Base-by-base conservation (phyloP, 2,797 vertebrate genomes). In the Paramormyrops hopkinsi region DNA sequence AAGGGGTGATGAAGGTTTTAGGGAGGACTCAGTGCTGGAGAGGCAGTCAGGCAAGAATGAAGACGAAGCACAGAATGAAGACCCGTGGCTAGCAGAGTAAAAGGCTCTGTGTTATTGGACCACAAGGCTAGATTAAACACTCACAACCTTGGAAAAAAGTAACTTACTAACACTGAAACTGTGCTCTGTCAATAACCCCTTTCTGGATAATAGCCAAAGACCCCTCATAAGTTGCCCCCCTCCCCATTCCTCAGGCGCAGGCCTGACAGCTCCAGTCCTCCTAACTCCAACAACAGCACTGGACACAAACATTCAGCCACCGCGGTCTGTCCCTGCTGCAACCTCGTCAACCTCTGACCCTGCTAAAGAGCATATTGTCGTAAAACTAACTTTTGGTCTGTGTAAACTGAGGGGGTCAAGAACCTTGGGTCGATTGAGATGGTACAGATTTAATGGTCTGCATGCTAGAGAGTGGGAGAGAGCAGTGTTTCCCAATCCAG, bases 351-450 rank as follows among this genome's bases (percentile, higher is more conserved):
- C 95, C 94, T 94, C 88, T 93, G 93, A 95, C 95, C 94, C 90
- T 50, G 94, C 94, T 93, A 94, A 69, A 96, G 95, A 95, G 94
- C 94, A 93, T 88, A 93, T 94, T 95, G 95, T 96, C 95, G 95
- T 94, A 95, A 89, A 93, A 89, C 89, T 94, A 94, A 94, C 94
- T 94, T 92, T 93, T 92, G 93, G 89, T 89, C 88, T 90, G 92
- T 91, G 93, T 95, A 96, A 96, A 96, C 93, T 95, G 82, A 87
- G 84, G 41, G 4, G 90, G 92, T 93, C 90, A 91, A 92, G 91
- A 91, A 90, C 93, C 93, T 90, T 89, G 53, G 90, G 91, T 92
- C 91, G 88, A 93, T 91, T 90, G 88, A 92, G 89, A 90, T 22
- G 1, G 87, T 62, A 88, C 89, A 91, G 88, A 53, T 88, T 90